Conservation (phyloP, 2,113 vertebrate genomes). For the Hystrix brachyura region DNA sequence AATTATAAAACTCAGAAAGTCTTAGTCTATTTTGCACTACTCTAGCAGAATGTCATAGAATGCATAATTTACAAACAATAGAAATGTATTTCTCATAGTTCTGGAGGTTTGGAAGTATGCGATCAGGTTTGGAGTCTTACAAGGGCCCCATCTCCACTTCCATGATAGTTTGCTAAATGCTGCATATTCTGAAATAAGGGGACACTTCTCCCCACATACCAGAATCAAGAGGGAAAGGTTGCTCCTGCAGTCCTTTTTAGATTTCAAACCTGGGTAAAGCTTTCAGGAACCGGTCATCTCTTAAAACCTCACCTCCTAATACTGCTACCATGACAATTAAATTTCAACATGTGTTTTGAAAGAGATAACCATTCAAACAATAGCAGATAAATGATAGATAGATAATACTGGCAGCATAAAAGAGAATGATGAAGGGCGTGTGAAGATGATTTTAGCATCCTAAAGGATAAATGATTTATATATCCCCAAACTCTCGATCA, state of each 20-base stretch:
- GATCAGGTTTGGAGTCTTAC: neutral
- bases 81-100: neutral
- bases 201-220: neutral
- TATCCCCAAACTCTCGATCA: neutral
- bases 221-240: neutral
- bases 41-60: neutral
- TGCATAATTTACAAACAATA: neutral
- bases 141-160: neutral
- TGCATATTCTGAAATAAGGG: neutral
- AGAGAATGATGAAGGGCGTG: neutral
- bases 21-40: neutral
- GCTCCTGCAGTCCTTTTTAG: neutral
- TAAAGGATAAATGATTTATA: neutral
- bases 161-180: neutral
- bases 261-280: rapidly evolving
- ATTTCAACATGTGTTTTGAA: neutral
- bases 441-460: neutral
- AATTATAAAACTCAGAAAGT: neutral
- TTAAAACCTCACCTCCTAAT: neutral
- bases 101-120: neutral
- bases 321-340: neutral
- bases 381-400: neutral
- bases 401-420: neutral
- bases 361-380: neutral
- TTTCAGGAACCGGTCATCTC: rapidly evolving